Percentiles rank a stretch among this genome's conserved stretches.
phyloP scores from a whole-genome alignment of 2,888 invertebrate genomes.

The Platycheirus rosarum region DNA sequence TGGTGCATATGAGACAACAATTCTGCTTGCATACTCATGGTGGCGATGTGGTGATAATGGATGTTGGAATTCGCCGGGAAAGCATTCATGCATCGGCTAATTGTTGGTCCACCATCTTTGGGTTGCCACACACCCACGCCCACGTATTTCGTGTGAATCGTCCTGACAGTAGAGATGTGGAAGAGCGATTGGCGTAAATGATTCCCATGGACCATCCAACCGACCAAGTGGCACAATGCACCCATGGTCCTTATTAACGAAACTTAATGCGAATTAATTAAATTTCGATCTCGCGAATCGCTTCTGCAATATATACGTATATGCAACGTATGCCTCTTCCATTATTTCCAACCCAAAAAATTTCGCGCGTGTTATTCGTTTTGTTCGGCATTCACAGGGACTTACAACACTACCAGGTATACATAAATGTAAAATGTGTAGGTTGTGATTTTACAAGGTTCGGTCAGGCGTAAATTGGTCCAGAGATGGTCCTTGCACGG shows the following conservation, averaged over 20 bases:
- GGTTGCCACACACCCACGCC: conserved; percentile 37
- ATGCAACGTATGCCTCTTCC: conserved; percentile 41
- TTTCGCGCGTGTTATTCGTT: background rate
- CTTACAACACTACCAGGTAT: background rate
- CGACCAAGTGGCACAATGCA: conserved; percentile 29
- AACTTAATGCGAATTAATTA: conserved; percentile 71
- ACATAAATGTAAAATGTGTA: conserved; percentile 19
- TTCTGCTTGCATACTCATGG: too few relatives aligned
- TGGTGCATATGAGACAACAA: too few relatives aligned
- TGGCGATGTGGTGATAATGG: conserved; percentile 51
- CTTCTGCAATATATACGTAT: conserved; percentile 40
- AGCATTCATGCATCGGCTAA: conserved; percentile 62
- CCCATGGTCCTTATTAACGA: conserved; percentile 68
- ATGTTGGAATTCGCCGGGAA: conserved; percentile 43
- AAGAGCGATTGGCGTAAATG: conserved; percentile 36
- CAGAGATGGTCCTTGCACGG: conserved; percentile 40
- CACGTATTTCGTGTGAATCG: background rate
- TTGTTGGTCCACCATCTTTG: conserved; percentile 68
- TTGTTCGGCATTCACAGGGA: background rate
- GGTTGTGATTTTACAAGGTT: conserved; percentile 45
- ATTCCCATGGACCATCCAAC: conserved; percentile 29
- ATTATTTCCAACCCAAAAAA: conserved; percentile 63
- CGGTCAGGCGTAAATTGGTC: conserved; percentile 47
- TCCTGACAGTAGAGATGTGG: conserved; percentile 6
- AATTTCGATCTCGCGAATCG: conserved; percentile 61